These are phyloP conservation scores for Sarcophaga bullata DNA, from an alignment of 1,140 invertebrate genomes.

Conservation along the genomic window DNA sequence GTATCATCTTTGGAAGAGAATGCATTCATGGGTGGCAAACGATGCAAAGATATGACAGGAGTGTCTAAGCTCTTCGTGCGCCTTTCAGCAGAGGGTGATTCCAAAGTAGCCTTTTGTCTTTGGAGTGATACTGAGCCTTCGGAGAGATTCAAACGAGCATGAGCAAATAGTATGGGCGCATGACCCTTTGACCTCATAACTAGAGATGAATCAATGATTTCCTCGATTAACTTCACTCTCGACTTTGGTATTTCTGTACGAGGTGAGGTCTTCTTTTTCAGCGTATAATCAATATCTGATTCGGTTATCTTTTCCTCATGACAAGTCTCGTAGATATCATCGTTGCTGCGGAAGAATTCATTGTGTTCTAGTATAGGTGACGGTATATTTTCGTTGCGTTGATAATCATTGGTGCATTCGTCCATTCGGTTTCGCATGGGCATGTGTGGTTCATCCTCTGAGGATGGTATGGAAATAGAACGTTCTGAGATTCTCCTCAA, in stretches of 20 bases:
- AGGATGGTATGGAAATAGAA: slow-evolving; percentile 76
- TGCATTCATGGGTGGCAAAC: slow-evolving; percentile 82
- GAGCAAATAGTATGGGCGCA: slow-evolving; percentile 80
- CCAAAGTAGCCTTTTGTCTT: slow-evolving; percentile 76
- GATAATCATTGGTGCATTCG: slow-evolving; percentile 71
- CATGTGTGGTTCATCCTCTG: slow-evolving; percentile 71
- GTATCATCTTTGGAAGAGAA: slow-evolving; percentile 90
- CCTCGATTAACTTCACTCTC: slow-evolving; percentile 62
- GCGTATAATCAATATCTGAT: slow-evolving; percentile 60
- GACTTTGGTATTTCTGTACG: slow-evolving; percentile 50
- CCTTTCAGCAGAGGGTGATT: slow-evolving; percentile 78
- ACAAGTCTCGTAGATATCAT: slow-evolving; percentile 67
- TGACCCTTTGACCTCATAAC: slow-evolving; percentile 71
- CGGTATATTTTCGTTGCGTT: slow-evolving; percentile 70
- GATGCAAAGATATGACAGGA: slow-evolving; percentile 80
- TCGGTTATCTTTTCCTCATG: slow-evolving; percentile 61
- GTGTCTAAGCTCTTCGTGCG: slow-evolving; percentile 85
- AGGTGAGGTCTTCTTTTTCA: slow-evolving; percentile 59
- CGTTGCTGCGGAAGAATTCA: slow-evolving; percentile 71
- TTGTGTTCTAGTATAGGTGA: slow-evolving; percentile 71
- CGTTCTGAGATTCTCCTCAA: slow-evolving; percentile 74
- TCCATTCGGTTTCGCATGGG: slow-evolving; percentile 59
- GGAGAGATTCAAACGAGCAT: slow-evolving; percentile 80
- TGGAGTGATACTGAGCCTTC: slow-evolving; percentile 82
- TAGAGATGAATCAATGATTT: slow-evolving; percentile 64